Evolutionary conservation across 2,797 vertebrate species (phyloP).

Genomic region (Poecilia wingei): DNA sequence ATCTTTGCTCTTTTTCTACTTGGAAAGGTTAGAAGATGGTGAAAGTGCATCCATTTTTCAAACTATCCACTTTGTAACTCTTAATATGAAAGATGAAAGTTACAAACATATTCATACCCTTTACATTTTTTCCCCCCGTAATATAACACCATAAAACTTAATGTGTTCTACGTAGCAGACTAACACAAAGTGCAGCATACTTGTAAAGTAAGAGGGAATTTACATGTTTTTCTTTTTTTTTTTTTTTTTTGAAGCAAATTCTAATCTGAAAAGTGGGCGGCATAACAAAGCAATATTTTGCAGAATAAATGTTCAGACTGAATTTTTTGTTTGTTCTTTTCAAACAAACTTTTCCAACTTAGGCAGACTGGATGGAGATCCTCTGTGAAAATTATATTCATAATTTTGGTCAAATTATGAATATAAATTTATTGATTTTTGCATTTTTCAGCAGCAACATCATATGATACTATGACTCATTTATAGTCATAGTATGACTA

Average conservation of each 20-base stretch:
- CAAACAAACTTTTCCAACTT: background rate
- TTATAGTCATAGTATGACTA: no score
- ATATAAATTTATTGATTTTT: no score
- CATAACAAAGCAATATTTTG: background rate
- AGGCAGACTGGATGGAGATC: no score
- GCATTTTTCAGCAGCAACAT: no score
- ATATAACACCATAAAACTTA: background rate
- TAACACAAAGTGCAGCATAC: background rate
- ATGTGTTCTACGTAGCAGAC: background rate
- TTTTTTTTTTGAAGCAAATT: background rate
- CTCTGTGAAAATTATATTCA: no score
- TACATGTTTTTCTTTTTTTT: background rate
- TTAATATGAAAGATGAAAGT: conserved; percentile 8
- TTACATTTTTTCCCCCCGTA: background rate
- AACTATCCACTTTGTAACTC: background rate
- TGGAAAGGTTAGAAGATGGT: conserved; percentile 22
- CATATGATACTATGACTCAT: no score
- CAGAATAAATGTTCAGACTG: background rate
- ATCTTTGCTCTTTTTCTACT: conserved; percentile 6
- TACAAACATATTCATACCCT: background rate
- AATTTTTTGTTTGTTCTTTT: background rate
- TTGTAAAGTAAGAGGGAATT: background rate
- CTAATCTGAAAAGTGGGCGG: background rate
- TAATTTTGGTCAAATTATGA: no score
- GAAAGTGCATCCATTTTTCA: conserved; percentile 18